These are phyloP conservation scores for Machaerirhynchus nigripectus DNA, from an alignment of 2,113 vertebrate genomes.

Conservation along the genomic window DNA sequence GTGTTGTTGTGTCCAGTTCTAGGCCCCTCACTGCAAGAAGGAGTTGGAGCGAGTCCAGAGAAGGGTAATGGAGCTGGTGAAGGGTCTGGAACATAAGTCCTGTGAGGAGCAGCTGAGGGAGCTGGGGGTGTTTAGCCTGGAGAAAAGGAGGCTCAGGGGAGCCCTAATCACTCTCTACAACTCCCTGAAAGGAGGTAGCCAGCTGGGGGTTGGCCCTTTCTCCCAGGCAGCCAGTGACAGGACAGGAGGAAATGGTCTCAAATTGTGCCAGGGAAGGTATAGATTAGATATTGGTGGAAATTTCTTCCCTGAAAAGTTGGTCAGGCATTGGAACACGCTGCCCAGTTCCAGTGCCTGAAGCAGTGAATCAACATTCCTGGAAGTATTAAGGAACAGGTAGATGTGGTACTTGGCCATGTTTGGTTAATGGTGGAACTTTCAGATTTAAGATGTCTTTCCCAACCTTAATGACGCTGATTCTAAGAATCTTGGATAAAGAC, in stretches of 20 bases:
- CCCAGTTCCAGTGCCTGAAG: not conserved
- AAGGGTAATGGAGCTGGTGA: rapidly evolving
- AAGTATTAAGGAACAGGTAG: not conserved
- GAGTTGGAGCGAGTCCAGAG: not conserved
- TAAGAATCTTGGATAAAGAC: not conserved
- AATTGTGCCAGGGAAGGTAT: not conserved
- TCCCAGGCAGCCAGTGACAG: not conserved
- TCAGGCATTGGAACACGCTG: not conserved
- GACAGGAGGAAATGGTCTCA: not conserved
- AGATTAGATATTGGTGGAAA: not conserved
- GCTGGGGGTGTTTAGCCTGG: not conserved
- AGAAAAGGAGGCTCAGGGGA: not conserved
- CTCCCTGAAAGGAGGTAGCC: not conserved
- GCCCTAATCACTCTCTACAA: not conserved
- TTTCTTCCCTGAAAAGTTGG: not conserved
- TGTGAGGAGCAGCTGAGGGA: not conserved
- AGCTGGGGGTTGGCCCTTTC: not conserved
- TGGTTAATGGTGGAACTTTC: not conserved
- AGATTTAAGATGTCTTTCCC: not conserved
- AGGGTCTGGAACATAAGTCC: not conserved
- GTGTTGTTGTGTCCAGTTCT: not conserved
- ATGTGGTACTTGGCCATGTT: not conserved
- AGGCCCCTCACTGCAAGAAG: not conserved
- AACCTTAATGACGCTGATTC: not conserved
- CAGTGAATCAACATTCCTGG: not conserved